Base-by-base conservation (phyloP, 2,888 invertebrate species). In the Tyria jacobaeae region DNA sequence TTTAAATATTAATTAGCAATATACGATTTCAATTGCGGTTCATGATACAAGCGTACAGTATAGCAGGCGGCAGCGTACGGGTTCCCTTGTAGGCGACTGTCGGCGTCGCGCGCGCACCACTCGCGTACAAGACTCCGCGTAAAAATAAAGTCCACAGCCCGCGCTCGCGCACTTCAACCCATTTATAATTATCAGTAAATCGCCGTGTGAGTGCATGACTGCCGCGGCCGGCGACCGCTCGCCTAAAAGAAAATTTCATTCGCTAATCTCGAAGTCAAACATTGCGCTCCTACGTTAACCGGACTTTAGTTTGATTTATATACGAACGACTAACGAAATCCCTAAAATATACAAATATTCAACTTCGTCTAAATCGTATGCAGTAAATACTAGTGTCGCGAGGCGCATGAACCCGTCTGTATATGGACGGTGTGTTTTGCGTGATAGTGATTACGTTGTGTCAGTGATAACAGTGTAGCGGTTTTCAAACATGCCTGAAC, bases 111-210 rank as follows among this genome's bases (percentile, higher is more conserved):
- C 86, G 88, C 90, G 89, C 90, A 85, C 83, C 87, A 86, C 88
- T 89, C 90, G 90, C 84, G 84, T 87, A 86, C 89, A 86, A 89
- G 92, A 89, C 92, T 90, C 91, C 89, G 93, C 89, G 87, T 93
- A 93, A 93, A 94, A 94, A 94, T 94, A 94, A 93, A 92, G 91
- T 92, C 92, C 79, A 89, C 89, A 79, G 87, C 84, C 88, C 86
- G 86, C 89, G 89, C 89, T 87, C 87, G 91, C 88, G 92, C 86
- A 94, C 92, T 92, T 91, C 89, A 88, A 90, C 88, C 86, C 88
- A 91, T 92, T 92, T 93, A 92, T 91, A 93, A 94, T 94, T 93
- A 94, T 93, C 92, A 94, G 93, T 93, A 93, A 93, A 93, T 89
- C 92, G 89, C 86, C 83, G 90, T 87, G 86, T 89, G 89, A 86